Base-by-base conservation (phyloP, 2,113 vertebrate species). In the Tiliqua scincoides region DNA sequence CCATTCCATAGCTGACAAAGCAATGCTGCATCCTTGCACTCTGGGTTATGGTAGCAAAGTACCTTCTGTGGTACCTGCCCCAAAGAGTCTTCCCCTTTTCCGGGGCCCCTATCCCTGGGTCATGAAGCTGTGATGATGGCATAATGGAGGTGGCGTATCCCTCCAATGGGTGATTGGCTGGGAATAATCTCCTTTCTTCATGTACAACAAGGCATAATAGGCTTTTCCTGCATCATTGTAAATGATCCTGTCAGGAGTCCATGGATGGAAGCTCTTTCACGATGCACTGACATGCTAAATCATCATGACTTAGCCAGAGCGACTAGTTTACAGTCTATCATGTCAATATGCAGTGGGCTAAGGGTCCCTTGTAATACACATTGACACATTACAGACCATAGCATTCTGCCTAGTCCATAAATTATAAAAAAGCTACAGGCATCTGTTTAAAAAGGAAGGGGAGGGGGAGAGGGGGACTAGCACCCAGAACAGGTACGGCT, bases 381-480 rank as follows among this genome's bases (percentile, higher is more conserved):
- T 94, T 91, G 91, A 89, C 90, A 94, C 65, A 82, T 93, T 95
- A 95, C 90, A 92, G 80, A 90, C 91, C 85, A 84, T 84, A 91
- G 68, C 85, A 35, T 87, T 90, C 87, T 88, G 82, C 77, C 89
- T 89, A 93, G 89, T 83, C 89, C 92, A 88, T 90, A 93, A 94
- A 93, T 92, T 92, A 48, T n/a, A 85, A 94, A 87, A 92, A 73
- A 65, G 73, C 91, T 93, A 78, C 70, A 90, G 79, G 84, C 83
- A 86, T 87, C 86, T 90, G 92, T 94, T 87, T 63, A 73, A 88
- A 89, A 85, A 82, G 85, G 82, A 83, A 17, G 86, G 79, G 21
- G 37, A 30, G 61, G 27, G 10, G 80, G 48, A 40, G n/a, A 40
- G 2, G 35, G 76, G 18, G 17, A 74, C 82, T 90, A 89, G 88